Evolutionary conservation across 2,113 vertebrate genomes (phyloP).

Genomic region (Antennarius striatus): DNA sequence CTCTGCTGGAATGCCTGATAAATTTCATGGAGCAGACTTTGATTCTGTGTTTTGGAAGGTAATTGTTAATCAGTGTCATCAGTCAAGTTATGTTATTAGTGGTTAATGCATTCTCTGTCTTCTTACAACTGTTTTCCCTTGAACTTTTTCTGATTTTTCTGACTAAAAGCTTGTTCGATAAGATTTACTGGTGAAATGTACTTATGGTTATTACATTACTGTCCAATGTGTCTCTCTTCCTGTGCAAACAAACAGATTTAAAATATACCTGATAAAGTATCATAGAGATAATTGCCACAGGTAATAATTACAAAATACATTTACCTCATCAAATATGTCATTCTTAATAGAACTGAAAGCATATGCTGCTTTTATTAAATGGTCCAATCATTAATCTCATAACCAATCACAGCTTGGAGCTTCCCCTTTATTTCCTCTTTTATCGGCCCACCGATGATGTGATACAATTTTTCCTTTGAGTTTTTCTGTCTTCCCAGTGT

Average conservation of each 20-base stretch:
- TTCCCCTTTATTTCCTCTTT: neutral
- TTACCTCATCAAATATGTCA: conserved; percentile 22
- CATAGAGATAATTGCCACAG: neutral
- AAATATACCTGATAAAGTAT: neutral
- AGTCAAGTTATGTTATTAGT: neutral
- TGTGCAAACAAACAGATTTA: too few species aligned
- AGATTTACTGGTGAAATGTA: conserved; percentile 3
- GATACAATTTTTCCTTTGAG: conserved; percentile 6
- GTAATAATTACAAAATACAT: neutral
- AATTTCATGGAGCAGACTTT: conserved; percentile 94
- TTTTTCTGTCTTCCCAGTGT: conserved; percentile 79
- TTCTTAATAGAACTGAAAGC: conserved; percentile 1
- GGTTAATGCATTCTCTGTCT: neutral
- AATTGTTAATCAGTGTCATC: conserved; percentile 26
- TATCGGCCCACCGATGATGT: conserved; percentile 20
- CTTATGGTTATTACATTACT: neutral
- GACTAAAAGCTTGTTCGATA: conserved; percentile 29
- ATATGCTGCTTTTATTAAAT: neutral
- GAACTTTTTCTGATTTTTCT: conserved; percentile 19
- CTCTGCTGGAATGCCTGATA: conserved; percentile 92
- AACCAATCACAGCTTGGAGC: neutral
- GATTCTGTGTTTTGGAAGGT: conserved; percentile 99
- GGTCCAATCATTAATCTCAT: neutral
- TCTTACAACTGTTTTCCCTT: conserved; percentile 13
- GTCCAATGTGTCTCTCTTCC: neutral